A percentile compares a stretch with the other conserved stretches of the same genome.
Conservation (phyloP, 2,888 invertebrate genomes). For the Hirtodrosophila alboralis region DNA sequence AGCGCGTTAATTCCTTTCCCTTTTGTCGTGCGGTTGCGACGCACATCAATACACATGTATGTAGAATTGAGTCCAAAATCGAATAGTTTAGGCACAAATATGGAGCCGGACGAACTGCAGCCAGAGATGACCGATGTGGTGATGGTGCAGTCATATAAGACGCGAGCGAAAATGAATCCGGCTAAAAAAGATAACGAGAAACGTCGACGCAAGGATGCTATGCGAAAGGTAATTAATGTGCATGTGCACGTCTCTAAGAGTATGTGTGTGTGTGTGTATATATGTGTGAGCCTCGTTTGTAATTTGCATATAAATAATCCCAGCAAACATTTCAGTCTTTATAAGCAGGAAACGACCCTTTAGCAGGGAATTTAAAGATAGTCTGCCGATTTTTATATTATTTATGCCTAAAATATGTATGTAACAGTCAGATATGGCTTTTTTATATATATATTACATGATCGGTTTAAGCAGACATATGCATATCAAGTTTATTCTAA, state of each 20-base stretch:
- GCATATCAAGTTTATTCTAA: too few relatives aligned
- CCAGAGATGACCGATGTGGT: constrained; percentile 54
- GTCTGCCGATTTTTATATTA: too few relatives aligned
- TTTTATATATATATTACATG: too few relatives aligned
- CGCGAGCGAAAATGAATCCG: constrained; percentile 82
- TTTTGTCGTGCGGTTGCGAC: constrained; percentile 49
- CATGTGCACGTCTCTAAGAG: constrained; percentile 16
- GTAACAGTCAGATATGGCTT: too few relatives aligned
- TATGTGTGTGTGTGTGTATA: constrained; percentile 10
- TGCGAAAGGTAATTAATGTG: constrained; percentile 79
- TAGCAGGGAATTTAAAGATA: too few relatives aligned
- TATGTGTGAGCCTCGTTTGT: constrained; percentile 18
- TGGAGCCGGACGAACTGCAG: constrained; percentile 57
- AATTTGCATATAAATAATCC: constrained; percentile 23
- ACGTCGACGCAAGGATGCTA: constrained; percentile 82
- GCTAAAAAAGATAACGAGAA: constrained; percentile 82
- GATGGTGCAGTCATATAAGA: constrained; percentile 81
- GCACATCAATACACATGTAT: constrained; percentile 63
- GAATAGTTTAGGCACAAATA: constrained; percentile 41
- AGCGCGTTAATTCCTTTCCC: constrained; percentile 37
- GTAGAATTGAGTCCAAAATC: constrained; percentile 56
- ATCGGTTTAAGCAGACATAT: too few relatives aligned
- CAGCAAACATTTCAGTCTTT: too few relatives aligned
- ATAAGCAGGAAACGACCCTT: too few relatives aligned
- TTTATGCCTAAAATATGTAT: too few relatives aligned